A percentile compares a stretch with the other conserved stretches of the same genome.
Evolutionary conservation across 2,888 invertebrate species (phyloP).

Genomic region (Phytoseiulus persimilis): DNA sequence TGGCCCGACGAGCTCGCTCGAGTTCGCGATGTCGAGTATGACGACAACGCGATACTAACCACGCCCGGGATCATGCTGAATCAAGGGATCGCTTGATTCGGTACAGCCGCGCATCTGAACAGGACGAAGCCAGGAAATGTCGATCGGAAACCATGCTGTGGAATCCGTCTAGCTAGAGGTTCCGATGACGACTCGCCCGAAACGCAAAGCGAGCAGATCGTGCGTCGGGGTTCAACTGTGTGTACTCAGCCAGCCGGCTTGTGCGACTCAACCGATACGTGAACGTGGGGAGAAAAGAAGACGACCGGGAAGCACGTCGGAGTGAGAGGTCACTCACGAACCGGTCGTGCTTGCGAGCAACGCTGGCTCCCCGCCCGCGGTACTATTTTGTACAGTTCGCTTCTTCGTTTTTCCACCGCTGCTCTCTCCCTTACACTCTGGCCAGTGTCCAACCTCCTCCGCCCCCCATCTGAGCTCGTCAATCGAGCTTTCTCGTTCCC

Average conservation of each 20-base stretch:
- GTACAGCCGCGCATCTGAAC: background rate
- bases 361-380: too few species aligned
- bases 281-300: background rate
- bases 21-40: background rate
- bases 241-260: background rate
- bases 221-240: background rate
- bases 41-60: background rate
- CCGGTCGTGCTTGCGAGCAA: too few species aligned
- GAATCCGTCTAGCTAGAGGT: background rate
- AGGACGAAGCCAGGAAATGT: background rate
- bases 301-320: background rate
- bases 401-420: too few species aligned
- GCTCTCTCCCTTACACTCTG: too few species aligned
- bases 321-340: too few species aligned
- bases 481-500: too few species aligned
- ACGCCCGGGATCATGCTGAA: background rate
- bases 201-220: background rate
- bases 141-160: background rate
- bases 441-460: too few species aligned
- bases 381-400: too few species aligned
- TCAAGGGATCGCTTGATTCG: background rate
- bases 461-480: too few species aligned
- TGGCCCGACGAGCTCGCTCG: background rate
- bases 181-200: background rate
- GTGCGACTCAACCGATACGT: background rate